Percentiles rank a stretch among this genome's conserved stretches.
Conservation (phyloP, 2,113 vertebrate genomes). For the Takifugu bimaculatus region DNA sequence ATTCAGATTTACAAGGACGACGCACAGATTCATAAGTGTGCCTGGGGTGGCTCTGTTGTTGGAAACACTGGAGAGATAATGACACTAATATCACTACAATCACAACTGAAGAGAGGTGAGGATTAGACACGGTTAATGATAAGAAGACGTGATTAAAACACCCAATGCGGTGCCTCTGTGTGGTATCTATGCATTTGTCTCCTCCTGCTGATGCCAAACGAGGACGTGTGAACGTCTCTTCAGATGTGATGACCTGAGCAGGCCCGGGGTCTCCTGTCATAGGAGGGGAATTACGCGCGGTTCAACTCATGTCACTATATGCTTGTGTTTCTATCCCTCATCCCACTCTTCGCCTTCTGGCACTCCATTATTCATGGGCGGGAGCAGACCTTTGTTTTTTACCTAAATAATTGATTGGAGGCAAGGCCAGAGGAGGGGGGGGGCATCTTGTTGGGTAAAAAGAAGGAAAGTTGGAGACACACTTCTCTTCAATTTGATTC, state of each 20-base stretch:
- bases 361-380: conserved; percentile 69
- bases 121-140: no score
- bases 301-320: conserved; percentile 47
- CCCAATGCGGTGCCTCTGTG: no score
- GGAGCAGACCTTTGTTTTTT: conserved; percentile 68
- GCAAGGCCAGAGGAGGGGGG: conserved; percentile 45
- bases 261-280: conserved; percentile 43
- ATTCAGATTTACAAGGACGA: no score
- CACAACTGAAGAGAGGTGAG: no score
- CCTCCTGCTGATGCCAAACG: conserved; percentile 9
- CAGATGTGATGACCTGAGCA: conserved; percentile 30
- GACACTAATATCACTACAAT: no score
- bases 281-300: conserved; percentile 35
- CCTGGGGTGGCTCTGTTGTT: no score
- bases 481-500: conserved; percentile 1
- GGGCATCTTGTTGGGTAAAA: conserved; percentile 24
- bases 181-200: background rate
- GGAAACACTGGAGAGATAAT: no score
- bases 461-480: conserved; percentile 25
- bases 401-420: conserved; percentile 69
- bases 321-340: conserved; percentile 50
- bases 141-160: no score
- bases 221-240: conserved; percentile 27
- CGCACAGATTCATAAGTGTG: no score
- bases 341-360: conserved; percentile 54